A percentile compares a stretch with the other conserved stretches of the same genome.
These are phyloP conservation scores for Rynchops niger DNA, from an alignment of 2,113 vertebrate species.

Conservation along the genomic window DNA sequence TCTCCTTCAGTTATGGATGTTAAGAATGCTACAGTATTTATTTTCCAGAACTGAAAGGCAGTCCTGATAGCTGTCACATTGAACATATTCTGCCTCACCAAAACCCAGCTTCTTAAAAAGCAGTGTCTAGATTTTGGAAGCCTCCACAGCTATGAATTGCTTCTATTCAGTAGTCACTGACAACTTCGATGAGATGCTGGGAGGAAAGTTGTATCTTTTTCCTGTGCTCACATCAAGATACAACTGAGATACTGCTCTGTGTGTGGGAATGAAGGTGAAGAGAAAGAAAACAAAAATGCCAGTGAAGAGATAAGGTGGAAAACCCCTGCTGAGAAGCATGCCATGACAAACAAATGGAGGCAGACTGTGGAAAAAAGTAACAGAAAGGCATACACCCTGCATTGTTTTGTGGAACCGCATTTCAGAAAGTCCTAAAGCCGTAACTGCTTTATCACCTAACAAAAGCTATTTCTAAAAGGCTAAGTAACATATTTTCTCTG, in stretches of 20 bases:
- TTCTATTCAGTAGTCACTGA: not conserved
- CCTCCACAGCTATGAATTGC: not conserved
- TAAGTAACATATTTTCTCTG: not conserved
- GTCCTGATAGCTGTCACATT: not conserved
- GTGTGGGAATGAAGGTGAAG: not conserved
- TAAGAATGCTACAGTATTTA: not conserved
- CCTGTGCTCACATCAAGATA: not conserved
- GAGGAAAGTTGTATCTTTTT: not conserved
- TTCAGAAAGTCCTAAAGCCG: not conserved
- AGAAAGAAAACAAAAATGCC: slow-evolving; percentile 1
- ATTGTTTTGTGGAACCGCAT: not conserved
- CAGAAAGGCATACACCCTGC: not conserved
- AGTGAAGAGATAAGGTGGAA: not conserved
- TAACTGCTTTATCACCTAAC: not conserved
- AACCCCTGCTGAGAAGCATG: not conserved
- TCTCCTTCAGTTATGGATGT: not conserved
- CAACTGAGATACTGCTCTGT: not conserved
- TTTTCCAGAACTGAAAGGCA: not conserved
- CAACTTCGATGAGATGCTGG: not conserved
- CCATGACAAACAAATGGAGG: slow-evolving; percentile 3
- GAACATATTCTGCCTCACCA: not conserved
- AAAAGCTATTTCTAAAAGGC: slow-evolving; percentile 16
- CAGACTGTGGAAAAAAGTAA: not conserved
- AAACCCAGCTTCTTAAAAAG: not conserved
- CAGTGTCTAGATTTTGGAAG: not conserved